Conservation (phyloP, 2,888 invertebrate genomes). For the Stenotaenia linearis region DNA sequence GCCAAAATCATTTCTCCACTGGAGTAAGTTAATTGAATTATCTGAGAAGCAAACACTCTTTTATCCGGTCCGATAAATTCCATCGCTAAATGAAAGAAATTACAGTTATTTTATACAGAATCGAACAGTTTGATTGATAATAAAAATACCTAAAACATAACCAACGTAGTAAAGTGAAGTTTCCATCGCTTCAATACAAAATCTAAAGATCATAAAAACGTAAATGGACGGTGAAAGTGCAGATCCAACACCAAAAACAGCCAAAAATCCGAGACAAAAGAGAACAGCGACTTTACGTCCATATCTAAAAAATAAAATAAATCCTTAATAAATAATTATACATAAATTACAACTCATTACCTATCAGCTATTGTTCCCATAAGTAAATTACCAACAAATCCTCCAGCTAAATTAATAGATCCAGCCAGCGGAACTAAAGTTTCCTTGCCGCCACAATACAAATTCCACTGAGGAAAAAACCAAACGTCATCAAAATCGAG, state of each 20-base stretch:
- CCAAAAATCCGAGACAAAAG: neutral
- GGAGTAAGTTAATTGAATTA: slow-evolving; percentile 27
- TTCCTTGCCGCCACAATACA: slow-evolving; percentile 35
- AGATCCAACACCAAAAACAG: neutral
- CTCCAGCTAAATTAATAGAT: slow-evolving; percentile 35
- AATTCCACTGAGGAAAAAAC: slow-evolving; percentile 32
- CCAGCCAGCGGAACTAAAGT: slow-evolving; percentile 27
- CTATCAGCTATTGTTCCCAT: slow-evolving; percentile 36
- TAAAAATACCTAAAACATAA: slow-evolving; percentile 24
- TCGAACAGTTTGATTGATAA: too few species aligned
- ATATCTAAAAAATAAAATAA: neutral
- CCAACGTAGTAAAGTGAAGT: neutral
- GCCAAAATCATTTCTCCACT: slow-evolving; percentile 52
- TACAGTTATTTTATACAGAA: too few species aligned
- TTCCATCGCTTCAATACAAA: slow-evolving; percentile 12
- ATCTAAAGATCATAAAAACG: neutral
- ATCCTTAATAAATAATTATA: neutral
- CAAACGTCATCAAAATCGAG: neutral
- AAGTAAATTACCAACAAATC: slow-evolving; percentile 34
- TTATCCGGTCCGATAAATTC: slow-evolving; percentile 26
- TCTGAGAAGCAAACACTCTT: neutral
- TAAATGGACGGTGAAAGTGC: neutral
- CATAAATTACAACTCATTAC: neutral
- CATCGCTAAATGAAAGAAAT: neutral
- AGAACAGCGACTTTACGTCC: slow-evolving; percentile 21